Conservation (phyloP, 2,113 vertebrate species). For the Trematomus loennbergii region DNA sequence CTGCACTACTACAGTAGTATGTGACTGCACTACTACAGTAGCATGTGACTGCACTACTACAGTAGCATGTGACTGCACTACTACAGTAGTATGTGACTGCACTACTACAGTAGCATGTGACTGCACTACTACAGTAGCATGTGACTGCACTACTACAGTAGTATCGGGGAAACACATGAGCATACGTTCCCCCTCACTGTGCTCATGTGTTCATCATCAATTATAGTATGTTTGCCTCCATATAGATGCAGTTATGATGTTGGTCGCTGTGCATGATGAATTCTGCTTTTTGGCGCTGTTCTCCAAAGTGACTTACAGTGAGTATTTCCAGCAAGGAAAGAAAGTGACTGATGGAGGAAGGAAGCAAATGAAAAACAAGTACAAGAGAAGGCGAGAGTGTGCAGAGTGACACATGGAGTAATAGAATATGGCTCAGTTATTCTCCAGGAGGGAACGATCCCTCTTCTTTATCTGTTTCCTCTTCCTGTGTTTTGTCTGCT, state of each 20-base stretch:
- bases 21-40: too few species aligned
- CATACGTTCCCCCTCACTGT: not conserved
- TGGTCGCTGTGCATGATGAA: slow-evolving; percentile 1
- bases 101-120: too few species aligned
- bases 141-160: not conserved
- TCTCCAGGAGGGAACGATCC: not conserved
- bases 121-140: too few species aligned
- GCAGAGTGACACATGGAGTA: slow-evolving; percentile 16
- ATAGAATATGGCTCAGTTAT: slow-evolving; percentile 11
- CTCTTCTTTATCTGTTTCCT: not conserved
- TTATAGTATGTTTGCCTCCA: not conserved
- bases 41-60: too few species aligned
- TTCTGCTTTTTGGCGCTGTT: slow-evolving; percentile 16
- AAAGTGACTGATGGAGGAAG: slow-evolving; percentile 32
- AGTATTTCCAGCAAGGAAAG: slow-evolving; percentile 10
- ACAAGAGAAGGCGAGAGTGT: slow-evolving; percentile 13
- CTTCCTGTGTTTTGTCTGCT: not conserved
- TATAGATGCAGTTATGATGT: not conserved
- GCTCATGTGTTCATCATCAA: not conserved
- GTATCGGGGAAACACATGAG: not conserved
- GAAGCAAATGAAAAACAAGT: slow-evolving; percentile 25
- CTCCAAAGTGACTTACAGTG: not conserved
- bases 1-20: too few species aligned
- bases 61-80: too few species aligned
- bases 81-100: too few species aligned